Evolutionary conservation across 2,797 vertebrate genomes (phyloP).

Genomic region (Agapornis canus): DNA sequence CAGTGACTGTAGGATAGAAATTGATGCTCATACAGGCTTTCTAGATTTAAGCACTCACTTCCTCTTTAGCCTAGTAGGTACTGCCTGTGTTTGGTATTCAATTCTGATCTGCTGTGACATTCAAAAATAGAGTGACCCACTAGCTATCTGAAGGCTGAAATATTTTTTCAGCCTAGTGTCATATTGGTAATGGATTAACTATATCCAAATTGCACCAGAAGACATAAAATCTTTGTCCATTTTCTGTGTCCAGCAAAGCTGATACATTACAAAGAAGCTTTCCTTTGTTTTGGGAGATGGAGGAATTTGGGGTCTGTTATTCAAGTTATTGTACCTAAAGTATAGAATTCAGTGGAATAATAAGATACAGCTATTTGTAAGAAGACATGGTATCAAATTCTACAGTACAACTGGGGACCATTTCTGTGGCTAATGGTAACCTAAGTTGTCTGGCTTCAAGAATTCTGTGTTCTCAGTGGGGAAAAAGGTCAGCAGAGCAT

Average conservation of each 20-base stretch:
- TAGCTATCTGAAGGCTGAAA: not conserved
- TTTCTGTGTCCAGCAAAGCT: not conserved
- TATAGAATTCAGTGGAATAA: not conserved
- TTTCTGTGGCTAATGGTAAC: not conserved
- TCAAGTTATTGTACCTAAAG: not conserved
- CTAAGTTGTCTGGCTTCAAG: not conserved
- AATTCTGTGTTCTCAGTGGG: not conserved
- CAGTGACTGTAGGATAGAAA: not conserved
- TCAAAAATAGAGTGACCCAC: not conserved
- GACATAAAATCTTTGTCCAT: accelerated
- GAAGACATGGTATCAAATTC: not conserved
- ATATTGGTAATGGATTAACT: not conserved
- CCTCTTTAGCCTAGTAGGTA: not conserved
- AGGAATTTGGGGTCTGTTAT: not conserved
- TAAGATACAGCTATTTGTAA: not conserved
- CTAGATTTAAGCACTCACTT: not conserved
- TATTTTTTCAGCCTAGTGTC: not conserved
- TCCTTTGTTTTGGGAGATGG: not conserved
- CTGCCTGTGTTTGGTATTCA: not conserved
- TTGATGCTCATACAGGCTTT: not conserved
- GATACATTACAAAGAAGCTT: not conserved
- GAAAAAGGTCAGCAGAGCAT: not conserved
- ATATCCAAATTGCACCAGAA: not conserved
- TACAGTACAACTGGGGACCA: not conserved
- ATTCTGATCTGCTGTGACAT: not conserved